A percentile compares a stretch with the other conserved stretches of the same genome.
These are phyloP conservation scores for Luidia sarsii DNA, from an alignment of 53 echinoderm and acorn worm species.

Conservation along the genomic window DNA sequence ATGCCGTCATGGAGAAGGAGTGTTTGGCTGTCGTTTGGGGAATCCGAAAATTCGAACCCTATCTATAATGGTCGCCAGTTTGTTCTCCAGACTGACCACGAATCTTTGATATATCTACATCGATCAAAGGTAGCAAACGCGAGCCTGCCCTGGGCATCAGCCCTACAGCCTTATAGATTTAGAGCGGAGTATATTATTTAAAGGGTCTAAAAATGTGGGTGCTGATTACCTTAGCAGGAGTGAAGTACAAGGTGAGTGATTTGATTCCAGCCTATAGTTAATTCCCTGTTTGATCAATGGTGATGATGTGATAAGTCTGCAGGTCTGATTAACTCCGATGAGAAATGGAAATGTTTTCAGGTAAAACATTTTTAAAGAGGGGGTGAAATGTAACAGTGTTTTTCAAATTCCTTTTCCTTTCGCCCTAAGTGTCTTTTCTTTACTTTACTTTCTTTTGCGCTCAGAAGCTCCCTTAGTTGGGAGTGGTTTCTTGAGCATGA, in stretches of 20 bases:
- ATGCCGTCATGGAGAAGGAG: constrained; percentile 25
- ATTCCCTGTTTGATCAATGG: too few species aligned
- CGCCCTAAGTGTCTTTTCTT: too few species aligned
- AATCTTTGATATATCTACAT: neutral
- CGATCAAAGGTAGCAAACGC: constrained; percentile 14
- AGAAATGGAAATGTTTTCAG: too few species aligned
- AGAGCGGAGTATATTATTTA: neutral
- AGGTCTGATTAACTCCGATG: too few species aligned
- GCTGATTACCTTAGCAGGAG: constrained; percentile 11
- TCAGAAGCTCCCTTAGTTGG: too few species aligned
- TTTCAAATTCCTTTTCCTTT: too few species aligned
- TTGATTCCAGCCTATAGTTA: too few species aligned
- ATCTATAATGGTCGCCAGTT: constrained; percentile 1
- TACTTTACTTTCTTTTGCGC: too few species aligned
- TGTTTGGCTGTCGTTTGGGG: constrained; percentile 11
- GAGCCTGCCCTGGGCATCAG: constrained; percentile 4
- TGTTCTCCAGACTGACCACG: constrained; percentile 11
- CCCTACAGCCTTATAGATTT: constrained; percentile 18
- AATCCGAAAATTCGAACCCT: neutral
- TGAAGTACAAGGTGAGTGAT: neutral
- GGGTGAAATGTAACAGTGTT: too few species aligned
- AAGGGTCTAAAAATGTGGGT: constrained; percentile 2
- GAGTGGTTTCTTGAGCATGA: too few species aligned
- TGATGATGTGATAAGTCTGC: too few species aligned
- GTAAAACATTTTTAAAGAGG: too few species aligned